Base-by-base conservation (phyloP, 2,888 invertebrate species). In the Netelia virgata region DNA sequence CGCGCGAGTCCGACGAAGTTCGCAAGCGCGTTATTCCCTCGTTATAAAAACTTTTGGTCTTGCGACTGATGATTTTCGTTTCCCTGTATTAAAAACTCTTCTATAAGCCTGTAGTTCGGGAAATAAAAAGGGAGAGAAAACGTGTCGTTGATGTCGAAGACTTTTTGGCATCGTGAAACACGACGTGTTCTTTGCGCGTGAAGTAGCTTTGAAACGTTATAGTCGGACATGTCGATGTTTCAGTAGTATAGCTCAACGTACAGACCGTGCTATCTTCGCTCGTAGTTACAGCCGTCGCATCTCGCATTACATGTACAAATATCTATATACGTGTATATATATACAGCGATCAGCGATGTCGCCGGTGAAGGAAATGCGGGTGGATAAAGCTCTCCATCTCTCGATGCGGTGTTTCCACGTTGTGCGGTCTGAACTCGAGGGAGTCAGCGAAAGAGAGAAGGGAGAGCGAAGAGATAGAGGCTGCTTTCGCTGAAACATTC, bases 401-500 rank as follows among this genome's bases (percentile, higher is more conserved):
- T 55, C 41, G 9, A 5, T n/a, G 36, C 36, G 43, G 36, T 68
- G 55, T 72, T 53, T 55, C 18, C 43, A 47, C 41, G 43, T 81
- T 66, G 55, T 77, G 84, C 63, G 77, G 69, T 81, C 64, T 76
- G 68, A 72, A 64, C 69, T 66, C 50, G 41, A 72, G 72, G 9
- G 59, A 18, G 50, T 14, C 11, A 50, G n/a, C 50, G 14, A 50
- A n/a, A 50, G 50, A 50, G 50, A 50, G 50, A 63, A 41, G 36
- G 36, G 41, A 78, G 77, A 74, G 78, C 74, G 36, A 36, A 6
- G 8, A 36, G 36, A 36, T 36, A 36, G 70, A 53, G 78, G 78
- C 66, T 79, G 78, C 66, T 82, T 85, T 68, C 75, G 55, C 66
- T 36, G 78, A 66, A 82, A 85, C 84, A 85, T 85, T 68, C 74